Evolutionary conservation across 2,113 vertebrate species (phyloP).

Genomic region (Pyrgilauda ruficollis): DNA sequence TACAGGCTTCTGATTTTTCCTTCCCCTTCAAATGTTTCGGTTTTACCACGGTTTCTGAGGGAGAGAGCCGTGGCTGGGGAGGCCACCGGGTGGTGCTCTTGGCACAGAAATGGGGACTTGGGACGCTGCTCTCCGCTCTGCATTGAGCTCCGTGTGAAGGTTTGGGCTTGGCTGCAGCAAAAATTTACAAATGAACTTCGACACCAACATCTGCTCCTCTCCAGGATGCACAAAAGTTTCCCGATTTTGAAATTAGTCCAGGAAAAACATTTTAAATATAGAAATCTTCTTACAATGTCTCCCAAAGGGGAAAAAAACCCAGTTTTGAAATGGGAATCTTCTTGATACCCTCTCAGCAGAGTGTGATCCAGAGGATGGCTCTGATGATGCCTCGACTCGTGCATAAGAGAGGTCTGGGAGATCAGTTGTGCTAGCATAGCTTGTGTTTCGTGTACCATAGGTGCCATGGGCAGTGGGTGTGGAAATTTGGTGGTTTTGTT

Average conservation of each 20-base stretch:
- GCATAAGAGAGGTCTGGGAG: neutral
- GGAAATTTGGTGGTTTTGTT: neutral
- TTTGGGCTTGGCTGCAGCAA: neutral
- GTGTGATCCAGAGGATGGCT: too few species aligned
- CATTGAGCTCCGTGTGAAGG: accelerated
- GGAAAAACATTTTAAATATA: neutral
- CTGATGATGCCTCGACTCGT: neutral
- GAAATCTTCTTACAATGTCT: neutral
- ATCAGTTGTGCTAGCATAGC: accelerated
- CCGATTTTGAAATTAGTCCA: neutral
- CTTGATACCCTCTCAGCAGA: neutral
- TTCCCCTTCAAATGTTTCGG: neutral
- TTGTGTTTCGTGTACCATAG: accelerated
- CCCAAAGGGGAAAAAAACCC: too few species aligned
- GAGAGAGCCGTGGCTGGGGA: accelerated
- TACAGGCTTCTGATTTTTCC: neutral
- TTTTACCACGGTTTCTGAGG: accelerated
- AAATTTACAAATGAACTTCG: neutral
- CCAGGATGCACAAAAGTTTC: neutral
- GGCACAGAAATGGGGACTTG: neutral
- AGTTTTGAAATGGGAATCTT: neutral
- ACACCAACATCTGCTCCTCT: neutral
- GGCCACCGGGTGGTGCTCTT: slow-evolving; percentile 51
- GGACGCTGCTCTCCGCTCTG: accelerated
- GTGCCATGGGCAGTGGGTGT: accelerated